Evolutionary conservation across 2,888 invertebrate genomes (phyloP), one percentile per base, ranked within the genome.

Genomic region (Amaurobius ferox): DNA sequence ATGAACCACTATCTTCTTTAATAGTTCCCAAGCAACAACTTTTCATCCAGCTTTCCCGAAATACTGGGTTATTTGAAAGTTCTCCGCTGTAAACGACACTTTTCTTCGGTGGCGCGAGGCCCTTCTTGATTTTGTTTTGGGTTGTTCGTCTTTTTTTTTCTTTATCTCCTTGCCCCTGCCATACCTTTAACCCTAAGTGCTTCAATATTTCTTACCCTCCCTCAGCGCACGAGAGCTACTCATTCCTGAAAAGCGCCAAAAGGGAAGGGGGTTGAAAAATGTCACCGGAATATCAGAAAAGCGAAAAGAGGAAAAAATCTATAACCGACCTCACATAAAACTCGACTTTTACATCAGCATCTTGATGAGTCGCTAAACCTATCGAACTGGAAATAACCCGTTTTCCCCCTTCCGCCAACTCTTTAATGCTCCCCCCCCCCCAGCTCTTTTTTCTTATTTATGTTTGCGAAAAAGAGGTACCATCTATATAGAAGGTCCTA

Each of bases 21-120:
- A 86, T 86, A 86, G 78, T 86, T 86, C 85, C 85, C 78, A 48
- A 30, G 85, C 85, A 86, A 86, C 78, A 86, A 86, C 85, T 86
- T 86, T 86, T 86, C 85, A 78, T 86, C 62, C 71, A 66, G 48
- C 35, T 35, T 68, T 44, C 66, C 66, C 71, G 61, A 77, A 83
- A 83, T 83, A 70, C 77, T 39, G 68, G 78, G 85, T 86, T 86
- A 86, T 86, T 79, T 79, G 68, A 64, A 86, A 86, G 73, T 86
- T 86, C 73, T 76, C 71, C 68, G 19, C 85, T 61, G 78, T 86
- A 86, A 86, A 86, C 78, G 85, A 86, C 85, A 86, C 85, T 79
- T 85, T 85, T 72, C 77, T 71, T 35, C 48, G 83, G 76, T 83
- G 76, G 70, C 48, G 64, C 72, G 79, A 72, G 66, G 32, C 81